phyloP scores from a whole-genome alignment of 2,888 invertebrate species.

The Caenorhabditis sp. region DNA sequence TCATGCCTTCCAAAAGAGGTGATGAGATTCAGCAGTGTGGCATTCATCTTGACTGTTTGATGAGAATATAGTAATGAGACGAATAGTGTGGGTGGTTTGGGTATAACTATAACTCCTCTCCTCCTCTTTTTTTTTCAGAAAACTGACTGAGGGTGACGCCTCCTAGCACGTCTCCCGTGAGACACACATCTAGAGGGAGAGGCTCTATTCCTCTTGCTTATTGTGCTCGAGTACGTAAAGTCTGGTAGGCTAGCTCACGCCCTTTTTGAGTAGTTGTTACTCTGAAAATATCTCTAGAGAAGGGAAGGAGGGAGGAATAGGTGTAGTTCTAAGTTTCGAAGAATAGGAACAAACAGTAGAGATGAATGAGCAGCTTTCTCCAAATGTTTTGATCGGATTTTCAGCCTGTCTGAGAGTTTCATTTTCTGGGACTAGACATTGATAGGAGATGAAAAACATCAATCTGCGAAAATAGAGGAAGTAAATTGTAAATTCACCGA shows the following conservation, averaged over 20 bases:
- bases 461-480: too few species aligned
- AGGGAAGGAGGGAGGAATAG: background rate
- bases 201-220: slow-evolving; percentile 35
- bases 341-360: background rate
- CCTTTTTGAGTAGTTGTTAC: slow-evolving; percentile 52
- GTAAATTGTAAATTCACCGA: background rate
- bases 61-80: background rate
- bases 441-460: too few species aligned
- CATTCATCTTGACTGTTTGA: slow-evolving; percentile 37
- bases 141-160: slow-evolving; percentile 40
- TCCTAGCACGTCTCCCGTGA: slow-evolving; percentile 28
- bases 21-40: slow-evolving; percentile 37
- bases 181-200: slow-evolving; percentile 30
- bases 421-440: too few species aligned
- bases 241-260: slow-evolving; percentile 46
- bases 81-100: slow-evolving; percentile 6
- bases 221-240: slow-evolving; percentile 57
- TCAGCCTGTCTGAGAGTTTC: too few species aligned
- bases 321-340: slow-evolving; percentile 11
- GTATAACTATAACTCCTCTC: slow-evolving; percentile 38
- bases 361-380: too few species aligned
- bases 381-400: too few species aligned
- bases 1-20: slow-evolving; percentile 19
- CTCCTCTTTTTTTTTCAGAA: slow-evolving; percentile 22
- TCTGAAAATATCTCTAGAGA: slow-evolving; percentile 12